Base-by-base conservation (phyloP, 2,797 vertebrate species). In the Gymnoscopelus microlampas region DNA sequence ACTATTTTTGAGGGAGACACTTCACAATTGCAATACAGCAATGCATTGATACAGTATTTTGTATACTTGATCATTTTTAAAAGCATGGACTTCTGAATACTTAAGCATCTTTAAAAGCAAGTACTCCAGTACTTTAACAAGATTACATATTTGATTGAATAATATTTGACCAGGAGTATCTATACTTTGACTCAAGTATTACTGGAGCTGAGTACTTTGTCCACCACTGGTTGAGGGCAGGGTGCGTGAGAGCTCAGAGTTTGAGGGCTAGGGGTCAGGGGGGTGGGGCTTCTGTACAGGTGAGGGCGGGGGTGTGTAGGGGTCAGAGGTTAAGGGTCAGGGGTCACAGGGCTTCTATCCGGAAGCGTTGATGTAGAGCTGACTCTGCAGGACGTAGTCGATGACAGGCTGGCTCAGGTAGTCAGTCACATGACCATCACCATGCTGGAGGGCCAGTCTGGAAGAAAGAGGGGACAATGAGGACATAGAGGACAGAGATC, bases 361-460 rank as follows among this genome's bases (percentile, higher is more conserved):
- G 0, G 98, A 99, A 80, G 98, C 93, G 0, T 95, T 99, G 93
- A 99, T 98, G 92, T 99, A 99, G 60, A 99, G 96, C 90, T 98
- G 97, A 83, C 95, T 97, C 93, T 99, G 96, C 92, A 99, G 95
- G 88, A 99, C 96, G 93, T 99, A 99, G 93, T 99, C 98, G 7
- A 99, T 99, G 92, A 99, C 97, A 0, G 96, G 95, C 91, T 99
- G 98, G 73, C 87, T 93, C 89, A 99, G 94, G 90, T 99, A 99
- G 84, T 99, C 96, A 91, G 98, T 95, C 0, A 99, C 97, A 0
- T 99, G 97, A 59, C 97, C 97, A 0, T 99, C 97, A 0, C 98
- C 98, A 0, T 99, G 97, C 94, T 99, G 98, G 88, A 99, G 93
- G 72, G 97, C 98, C 94, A 99, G 91, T 92, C 98, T 99, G 87